phyloP scores from a whole-genome alignment of 2,888 invertebrate species.

The Platyscelio sp. region DNA sequence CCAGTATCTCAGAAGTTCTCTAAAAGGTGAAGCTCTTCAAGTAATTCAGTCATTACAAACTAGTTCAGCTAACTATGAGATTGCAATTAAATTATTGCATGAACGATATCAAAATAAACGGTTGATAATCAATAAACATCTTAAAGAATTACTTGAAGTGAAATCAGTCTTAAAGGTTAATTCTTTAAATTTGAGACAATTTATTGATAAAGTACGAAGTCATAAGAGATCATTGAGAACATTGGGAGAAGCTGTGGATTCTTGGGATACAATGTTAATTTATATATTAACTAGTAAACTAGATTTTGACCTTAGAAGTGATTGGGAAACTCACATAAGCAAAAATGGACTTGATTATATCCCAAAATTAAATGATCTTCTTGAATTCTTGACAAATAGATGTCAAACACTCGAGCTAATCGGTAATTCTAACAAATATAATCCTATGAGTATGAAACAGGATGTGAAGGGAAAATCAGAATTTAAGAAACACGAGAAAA shows the following conservation, averaged over 20 bases:
- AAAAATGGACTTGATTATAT: not conserved
- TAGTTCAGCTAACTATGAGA: conserved; percentile 54
- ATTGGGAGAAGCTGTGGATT: conserved; percentile 72
- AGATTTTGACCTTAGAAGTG: conserved; percentile 68
- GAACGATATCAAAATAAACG: conserved; percentile 67
- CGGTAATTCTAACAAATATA: not conserved
- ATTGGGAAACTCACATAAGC: conserved; percentile 70
- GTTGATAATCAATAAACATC: conserved; percentile 69
- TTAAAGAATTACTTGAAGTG: conserved; percentile 63
- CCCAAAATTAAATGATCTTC: conserved; percentile 2
- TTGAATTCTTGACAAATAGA: conserved; percentile 8
- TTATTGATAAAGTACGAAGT: conserved; percentile 59
- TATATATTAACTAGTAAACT: conserved; percentile 73
- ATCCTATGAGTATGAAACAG: not conserved
- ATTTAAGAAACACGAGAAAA: not conserved
- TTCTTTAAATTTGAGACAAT: conserved; percentile 49
- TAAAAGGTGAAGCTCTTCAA: conserved; percentile 54
- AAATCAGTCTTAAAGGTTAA: conserved; percentile 50
- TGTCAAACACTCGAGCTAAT: conserved; percentile 9
- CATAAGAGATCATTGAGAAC: conserved; percentile 67
- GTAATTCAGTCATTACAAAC: conserved; percentile 50
- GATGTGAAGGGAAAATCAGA: not conserved
- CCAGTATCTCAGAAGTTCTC: conserved; percentile 51
- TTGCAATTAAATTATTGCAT: conserved; percentile 49
- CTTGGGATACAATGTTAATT: conserved; percentile 74